A percentile compares a stretch with the other conserved stretches of the same genome.
Evolutionary conservation across 1,140 invertebrate genomes (phyloP).

Genomic region (Berghia stephanieae): DNA sequence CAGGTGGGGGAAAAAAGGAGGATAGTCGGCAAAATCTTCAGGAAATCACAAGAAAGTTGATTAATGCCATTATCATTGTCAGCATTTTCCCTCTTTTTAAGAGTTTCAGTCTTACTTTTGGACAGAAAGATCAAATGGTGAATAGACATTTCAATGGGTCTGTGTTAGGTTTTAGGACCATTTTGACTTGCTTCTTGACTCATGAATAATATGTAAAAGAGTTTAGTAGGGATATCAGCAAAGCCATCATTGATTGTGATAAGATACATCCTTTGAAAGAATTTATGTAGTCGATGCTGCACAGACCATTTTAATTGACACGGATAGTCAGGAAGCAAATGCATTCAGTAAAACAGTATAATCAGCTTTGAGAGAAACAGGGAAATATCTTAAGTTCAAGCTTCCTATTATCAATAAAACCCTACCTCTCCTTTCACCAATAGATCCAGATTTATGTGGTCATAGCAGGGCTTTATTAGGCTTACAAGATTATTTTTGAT

Average conservation of each 20-base stretch:
- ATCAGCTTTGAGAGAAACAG: background rate
- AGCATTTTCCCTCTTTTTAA: background rate
- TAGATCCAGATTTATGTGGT: background rate
- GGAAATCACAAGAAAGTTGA: background rate
- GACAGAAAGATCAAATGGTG: background rate
- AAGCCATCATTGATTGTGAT: background rate
- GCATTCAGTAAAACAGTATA: background rate
- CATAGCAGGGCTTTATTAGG: background rate
- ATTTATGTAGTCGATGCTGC: background rate
- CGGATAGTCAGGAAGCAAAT: background rate
- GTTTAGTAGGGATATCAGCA: background rate
- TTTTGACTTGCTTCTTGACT: background rate
- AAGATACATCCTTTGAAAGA: background rate
- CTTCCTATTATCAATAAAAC: background rate
- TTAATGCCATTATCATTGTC: conserved; percentile 1
- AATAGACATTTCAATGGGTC: background rate
- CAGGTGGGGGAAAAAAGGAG: background rate
- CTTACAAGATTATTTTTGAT: background rate
- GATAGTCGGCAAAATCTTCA: background rate
- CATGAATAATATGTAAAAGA: conserved; percentile 13
- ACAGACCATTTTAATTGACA: background rate
- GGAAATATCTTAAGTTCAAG: background rate
- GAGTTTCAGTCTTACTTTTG: conserved; percentile 9
- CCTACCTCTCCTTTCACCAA: background rate
- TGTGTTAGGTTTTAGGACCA: background rate